Conservation (phyloP, 2,113 vertebrate species). For the Arvicanthis niloticus region DNA sequence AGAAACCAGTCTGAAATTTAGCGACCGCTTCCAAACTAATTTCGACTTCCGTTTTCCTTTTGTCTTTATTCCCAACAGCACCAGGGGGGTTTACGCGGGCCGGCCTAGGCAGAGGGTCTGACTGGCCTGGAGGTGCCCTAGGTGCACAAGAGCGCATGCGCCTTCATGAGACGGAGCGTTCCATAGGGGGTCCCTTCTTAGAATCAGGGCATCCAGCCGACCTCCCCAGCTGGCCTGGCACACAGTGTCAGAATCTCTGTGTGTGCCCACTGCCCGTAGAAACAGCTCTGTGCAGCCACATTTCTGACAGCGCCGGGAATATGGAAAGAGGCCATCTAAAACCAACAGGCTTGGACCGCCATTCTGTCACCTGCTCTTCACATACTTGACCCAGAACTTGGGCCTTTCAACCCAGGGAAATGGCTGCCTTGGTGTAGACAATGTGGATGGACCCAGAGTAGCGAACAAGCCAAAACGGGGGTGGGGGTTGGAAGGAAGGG, state of each 20-base stretch:
- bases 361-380: neutral
- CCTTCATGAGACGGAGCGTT: neutral
- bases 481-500: neutral
- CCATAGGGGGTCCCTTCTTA: neutral
- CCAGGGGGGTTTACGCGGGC: neutral
- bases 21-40: constrained; percentile 81
- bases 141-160: fast-evolving
- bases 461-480: neutral
- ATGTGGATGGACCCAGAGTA: neutral
- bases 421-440: neutral
- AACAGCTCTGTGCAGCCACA: neutral
- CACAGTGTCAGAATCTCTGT: neutral
- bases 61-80: constrained; percentile 1
- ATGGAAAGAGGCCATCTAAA: neutral
- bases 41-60: constrained; percentile 84
- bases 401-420: constrained; percentile 2
- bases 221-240: neutral
- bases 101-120: neutral
- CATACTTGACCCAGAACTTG: constrained; percentile 15
- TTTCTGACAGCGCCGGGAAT: neutral
- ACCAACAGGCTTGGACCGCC: neutral
- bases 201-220: neutral
- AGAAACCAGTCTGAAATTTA: constrained; percentile 85
- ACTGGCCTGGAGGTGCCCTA: neutral
- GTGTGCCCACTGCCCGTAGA: neutral